Percentiles rank a stretch among this genome's conserved stretches.
Conservation (phyloP, 1,140 invertebrate species). For the Drosophila funebris region DNA sequence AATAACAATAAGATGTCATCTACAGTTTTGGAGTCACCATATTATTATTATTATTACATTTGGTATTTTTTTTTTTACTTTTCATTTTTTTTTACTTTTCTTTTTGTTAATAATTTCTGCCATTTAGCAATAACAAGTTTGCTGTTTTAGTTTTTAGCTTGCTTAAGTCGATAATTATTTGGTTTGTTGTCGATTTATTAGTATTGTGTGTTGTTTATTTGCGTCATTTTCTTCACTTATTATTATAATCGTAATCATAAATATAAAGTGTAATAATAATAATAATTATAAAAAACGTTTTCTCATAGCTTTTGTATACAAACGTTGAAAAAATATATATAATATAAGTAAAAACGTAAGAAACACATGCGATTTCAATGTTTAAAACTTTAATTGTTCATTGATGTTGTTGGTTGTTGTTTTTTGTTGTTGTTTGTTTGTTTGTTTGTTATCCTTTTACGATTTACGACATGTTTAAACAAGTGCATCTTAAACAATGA, state of each 20-base stretch:
- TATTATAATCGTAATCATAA: constrained; percentile 73
- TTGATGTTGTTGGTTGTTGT: constrained; percentile 24
- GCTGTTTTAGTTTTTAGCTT: constrained; percentile 30
- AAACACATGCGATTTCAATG: constrained; percentile 62
- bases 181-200: constrained; percentile 39
- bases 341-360: constrained; percentile 42
- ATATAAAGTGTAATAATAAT: constrained; percentile 78
- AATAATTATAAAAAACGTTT: constrained; percentile 66
- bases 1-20: constrained; percentile 33
- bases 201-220: constrained; percentile 73
- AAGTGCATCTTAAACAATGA: constrained; percentile 50
- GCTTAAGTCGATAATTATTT: constrained; percentile 24
- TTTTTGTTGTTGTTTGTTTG: constrained; percentile 19
- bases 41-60: constrained; percentile 9
- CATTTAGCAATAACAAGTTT: constrained; percentile 41
- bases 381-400: constrained; percentile 8
- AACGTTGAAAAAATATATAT: constrained; percentile 63
- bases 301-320: constrained; percentile 62
- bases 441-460: constrained; percentile 30
- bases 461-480: constrained; percentile 59
- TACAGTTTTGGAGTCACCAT: constrained; percentile 34
- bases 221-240: constrained; percentile 74
- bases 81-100: neutral
- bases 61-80: too few species aligned
- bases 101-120: constrained; percentile 24